phyloP scores from a whole-genome alignment of 2,113 vertebrate species.

The Microcebus murinus region DNA sequence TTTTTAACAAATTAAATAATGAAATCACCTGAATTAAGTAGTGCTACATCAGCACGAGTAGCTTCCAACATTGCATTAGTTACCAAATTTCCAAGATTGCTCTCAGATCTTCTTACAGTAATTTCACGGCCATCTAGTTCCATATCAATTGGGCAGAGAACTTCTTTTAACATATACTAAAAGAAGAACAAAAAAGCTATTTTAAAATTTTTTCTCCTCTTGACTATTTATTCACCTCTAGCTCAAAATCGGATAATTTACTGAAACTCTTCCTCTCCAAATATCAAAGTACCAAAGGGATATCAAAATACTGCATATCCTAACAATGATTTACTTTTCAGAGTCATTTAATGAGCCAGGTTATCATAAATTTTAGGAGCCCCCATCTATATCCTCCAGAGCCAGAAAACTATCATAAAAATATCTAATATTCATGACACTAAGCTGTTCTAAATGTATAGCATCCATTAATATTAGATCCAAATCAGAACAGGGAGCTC shows the following conservation, averaged over 20 bases:
- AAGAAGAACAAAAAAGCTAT: neutral
- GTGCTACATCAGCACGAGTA: constrained; percentile 64
- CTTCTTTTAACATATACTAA: constrained; percentile 67
- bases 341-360: neutral
- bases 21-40: constrained; percentile 71
- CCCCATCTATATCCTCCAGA: neutral
- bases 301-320: neutral
- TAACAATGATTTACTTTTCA: constrained; percentile 34
- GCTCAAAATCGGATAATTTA: neutral
- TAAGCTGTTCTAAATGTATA: neutral
- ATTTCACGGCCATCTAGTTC: constrained; percentile 62
- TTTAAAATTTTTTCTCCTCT: constrained; percentile 18
- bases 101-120: constrained; percentile 65
- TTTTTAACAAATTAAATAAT: neutral
- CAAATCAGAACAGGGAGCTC: neutral
- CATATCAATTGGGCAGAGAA: constrained; percentile 67
- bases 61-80: constrained; percentile 69
- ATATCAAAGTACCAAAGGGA: neutral
- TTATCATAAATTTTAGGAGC: neutral
- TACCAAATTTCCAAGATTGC: constrained; percentile 67
- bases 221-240: neutral
- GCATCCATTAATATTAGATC: neutral
- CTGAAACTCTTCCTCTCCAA: neutral
- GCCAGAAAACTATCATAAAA: neutral
- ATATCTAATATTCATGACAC: neutral